A percentile compares a stretch with the other conserved stretches of the same genome.
phyloP scores from a whole-genome alignment of 2,888 invertebrate species.

The Tenthredo distinguenda region DNA sequence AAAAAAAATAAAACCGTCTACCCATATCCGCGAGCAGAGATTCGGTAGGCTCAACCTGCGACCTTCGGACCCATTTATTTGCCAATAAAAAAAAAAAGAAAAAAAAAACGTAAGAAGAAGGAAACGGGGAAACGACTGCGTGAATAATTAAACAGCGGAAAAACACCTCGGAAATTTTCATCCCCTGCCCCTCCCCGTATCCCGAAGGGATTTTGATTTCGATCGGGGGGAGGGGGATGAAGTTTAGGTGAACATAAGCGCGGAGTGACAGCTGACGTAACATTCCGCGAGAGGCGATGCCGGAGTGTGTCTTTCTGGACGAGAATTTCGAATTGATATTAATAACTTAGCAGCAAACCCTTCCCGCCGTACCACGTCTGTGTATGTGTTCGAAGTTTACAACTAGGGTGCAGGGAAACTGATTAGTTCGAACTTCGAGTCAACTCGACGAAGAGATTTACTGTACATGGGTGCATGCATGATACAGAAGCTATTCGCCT shows the following conservation, averaged over 20 bases:
- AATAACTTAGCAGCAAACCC: slow-evolving; percentile 27
- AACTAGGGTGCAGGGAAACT: neutral
- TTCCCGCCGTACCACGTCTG: neutral
- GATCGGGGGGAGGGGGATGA: slow-evolving; percentile 34
- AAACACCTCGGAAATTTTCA: neutral
- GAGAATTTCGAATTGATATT: slow-evolving; percentile 36
- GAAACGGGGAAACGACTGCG: neutral
- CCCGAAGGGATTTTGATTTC: neutral
- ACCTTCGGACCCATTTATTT: neutral
- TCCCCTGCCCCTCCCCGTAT: neutral
- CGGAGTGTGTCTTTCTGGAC: slow-evolving; percentile 28
- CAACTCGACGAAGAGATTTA: neutral
- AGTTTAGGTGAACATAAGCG: slow-evolving; percentile 1
- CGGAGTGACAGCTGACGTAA: slow-evolving; percentile 48
- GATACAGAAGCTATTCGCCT: neutral
- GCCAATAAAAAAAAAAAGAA: slow-evolving; percentile 15
- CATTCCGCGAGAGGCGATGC: slow-evolving; percentile 16
- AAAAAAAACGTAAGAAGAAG: neutral
- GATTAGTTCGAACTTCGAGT: neutral
- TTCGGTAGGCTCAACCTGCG: neutral
- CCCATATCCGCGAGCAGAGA: slow-evolving; percentile 34
- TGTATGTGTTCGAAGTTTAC: slow-evolving; percentile 19
- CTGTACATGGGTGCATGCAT: neutral
- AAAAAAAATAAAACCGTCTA: slow-evolving; percentile 47
- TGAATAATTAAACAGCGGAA: neutral